phyloP scores from a whole-genome alignment of 2,888 invertebrate genomes.

The Phyto melanocephala region DNA sequence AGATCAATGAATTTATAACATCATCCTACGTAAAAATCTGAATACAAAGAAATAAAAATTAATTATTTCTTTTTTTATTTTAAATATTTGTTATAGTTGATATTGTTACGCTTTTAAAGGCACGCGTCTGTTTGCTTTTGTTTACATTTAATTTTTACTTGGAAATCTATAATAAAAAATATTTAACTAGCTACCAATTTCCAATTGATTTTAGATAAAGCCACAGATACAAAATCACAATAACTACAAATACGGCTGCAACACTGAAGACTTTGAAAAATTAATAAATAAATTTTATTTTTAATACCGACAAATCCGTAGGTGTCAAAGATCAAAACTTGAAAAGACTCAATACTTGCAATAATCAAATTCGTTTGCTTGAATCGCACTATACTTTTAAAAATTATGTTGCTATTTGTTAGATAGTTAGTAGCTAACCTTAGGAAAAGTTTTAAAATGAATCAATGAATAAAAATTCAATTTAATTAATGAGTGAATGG shows the following conservation, averaged over 20 bases:
- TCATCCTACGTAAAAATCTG: constrained; percentile 49
- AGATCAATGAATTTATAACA: constrained; percentile 36
- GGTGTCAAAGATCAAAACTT: constrained; percentile 62
- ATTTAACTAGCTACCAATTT: constrained; percentile 34
- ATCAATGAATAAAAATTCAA: constrained; percentile 39
- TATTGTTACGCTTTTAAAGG: constrained; percentile 36
- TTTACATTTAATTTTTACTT: constrained; percentile 6
- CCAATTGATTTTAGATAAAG: constrained; percentile 41
- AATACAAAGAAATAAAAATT: constrained; percentile 4
- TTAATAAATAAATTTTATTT: constrained; percentile 27
- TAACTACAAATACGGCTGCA: not conserved
- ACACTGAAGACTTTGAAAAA: not conserved
- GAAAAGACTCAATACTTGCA: constrained; percentile 26
- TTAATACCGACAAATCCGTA: constrained; percentile 58
- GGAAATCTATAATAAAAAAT: constrained; percentile 20
- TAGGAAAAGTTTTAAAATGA: constrained; percentile 45
- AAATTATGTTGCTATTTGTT: constrained; percentile 9
- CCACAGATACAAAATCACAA: constrained; percentile 14
- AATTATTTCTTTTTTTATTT: not conserved
- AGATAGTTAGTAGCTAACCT: constrained; percentile 61
- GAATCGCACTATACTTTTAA: not conserved
- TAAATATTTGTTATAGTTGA: not conserved
- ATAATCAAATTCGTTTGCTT: constrained; percentile 5
- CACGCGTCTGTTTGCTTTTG: constrained; percentile 46
- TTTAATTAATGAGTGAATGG: constrained; percentile 40